Conservation (phyloP, 2,113 vertebrate genomes). For the Polypterus senegalus region DNA sequence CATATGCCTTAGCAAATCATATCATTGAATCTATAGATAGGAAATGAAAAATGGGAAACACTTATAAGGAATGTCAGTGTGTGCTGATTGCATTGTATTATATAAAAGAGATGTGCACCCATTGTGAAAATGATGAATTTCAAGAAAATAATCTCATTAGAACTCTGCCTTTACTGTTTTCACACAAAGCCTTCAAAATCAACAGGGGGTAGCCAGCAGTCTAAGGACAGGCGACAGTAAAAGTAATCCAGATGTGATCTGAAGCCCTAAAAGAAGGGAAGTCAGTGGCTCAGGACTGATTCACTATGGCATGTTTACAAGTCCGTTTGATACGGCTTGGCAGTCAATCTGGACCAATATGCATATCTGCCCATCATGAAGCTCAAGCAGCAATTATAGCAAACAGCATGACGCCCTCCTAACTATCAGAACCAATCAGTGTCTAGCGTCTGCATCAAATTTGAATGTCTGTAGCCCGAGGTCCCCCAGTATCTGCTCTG, state of each 20-base stretch:
- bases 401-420: not conserved
- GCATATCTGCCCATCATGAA: conserved; percentile 4
- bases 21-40: too few species aligned
- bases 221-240: too few species aligned
- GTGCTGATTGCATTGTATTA: too few species aligned
- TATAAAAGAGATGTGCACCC: too few species aligned
- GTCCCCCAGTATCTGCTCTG: too few species aligned
- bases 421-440: conserved; percentile 8
- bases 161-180: not conserved
- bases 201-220: too few species aligned
- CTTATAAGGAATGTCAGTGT: too few species aligned
- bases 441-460: not conserved
- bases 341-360: conserved; percentile 4
- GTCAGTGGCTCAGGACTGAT: conserved; percentile 23
- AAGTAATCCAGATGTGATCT: too few species aligned
- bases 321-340: conserved; percentile 15
- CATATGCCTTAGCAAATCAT: too few species aligned
- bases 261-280: too few species aligned
- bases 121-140: not conserved
- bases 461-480: too few species aligned
- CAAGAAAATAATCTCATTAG: not conserved
- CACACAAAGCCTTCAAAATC: not conserved
- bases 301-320: conserved; percentile 28
- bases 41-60: too few species aligned
- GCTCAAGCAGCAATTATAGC: conserved; percentile 1